A percentile compares a stretch with the other conserved stretches of the same genome.
Conservation (phyloP, 2,797 vertebrate species). For the Craterocephalus amniculus region DNA sequence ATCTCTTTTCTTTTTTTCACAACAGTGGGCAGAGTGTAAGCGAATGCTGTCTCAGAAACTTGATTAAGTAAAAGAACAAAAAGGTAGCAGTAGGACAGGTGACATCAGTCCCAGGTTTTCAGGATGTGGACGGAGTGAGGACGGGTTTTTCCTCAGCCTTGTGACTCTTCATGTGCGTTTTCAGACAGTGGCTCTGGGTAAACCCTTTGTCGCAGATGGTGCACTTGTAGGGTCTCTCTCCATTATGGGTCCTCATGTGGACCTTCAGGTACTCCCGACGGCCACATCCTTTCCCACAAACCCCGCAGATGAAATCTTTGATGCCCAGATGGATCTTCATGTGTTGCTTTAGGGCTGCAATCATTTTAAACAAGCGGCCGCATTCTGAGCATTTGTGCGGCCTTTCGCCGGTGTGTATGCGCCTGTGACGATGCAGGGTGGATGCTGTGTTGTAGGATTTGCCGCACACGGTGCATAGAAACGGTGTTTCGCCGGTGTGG, state of each 20-base stretch:
- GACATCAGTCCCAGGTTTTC: no score
- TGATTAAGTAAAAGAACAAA: no score
- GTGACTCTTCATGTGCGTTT: slow-evolving; percentile 42
- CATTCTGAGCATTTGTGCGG: slow-evolving; percentile 57
- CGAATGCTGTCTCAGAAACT: no score
- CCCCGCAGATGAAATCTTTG: slow-evolving; percentile 39
- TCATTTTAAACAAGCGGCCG: slow-evolving; percentile 54
- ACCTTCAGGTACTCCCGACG: slow-evolving; percentile 54
- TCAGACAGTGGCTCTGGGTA: no score
- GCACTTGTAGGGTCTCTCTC: slow-evolving; percentile 63
- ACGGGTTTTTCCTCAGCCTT: neutral
- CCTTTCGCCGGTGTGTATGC: slow-evolving; percentile 44
- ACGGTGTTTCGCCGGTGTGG: slow-evolving; percentile 40
- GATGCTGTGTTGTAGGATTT: slow-evolving; percentile 36
- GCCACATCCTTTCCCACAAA: slow-evolving; percentile 55
- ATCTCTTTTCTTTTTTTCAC: no score
- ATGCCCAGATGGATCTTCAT: slow-evolving; percentile 46
- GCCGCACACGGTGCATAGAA: slow-evolving; percentile 29
- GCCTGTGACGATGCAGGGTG: slow-evolving; percentile 26
- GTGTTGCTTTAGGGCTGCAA: slow-evolving; percentile 37
- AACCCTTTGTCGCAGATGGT: slow-evolving; percentile 54
- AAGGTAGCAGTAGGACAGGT: no score
- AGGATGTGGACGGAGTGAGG: neutral
- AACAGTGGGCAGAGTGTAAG: no score
- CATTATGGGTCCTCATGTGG: slow-evolving; percentile 69